Evolutionary conservation across 2,113 vertebrate species (phyloP).

Genomic region (Myotis brandtii): DNA sequence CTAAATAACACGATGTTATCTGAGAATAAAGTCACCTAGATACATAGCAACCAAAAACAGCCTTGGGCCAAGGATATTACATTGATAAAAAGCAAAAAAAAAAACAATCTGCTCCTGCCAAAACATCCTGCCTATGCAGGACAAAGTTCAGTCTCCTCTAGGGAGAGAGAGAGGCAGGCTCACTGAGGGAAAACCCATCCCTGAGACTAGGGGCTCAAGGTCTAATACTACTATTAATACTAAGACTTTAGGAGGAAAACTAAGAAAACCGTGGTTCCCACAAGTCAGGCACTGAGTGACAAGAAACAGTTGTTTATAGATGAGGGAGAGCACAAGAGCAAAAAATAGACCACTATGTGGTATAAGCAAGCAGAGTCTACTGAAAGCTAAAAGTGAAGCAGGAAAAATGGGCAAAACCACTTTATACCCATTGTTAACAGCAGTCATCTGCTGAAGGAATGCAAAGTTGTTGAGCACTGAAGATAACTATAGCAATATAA

Average conservation of each 20-base stretch:
- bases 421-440: neutral
- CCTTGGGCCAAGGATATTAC: neutral
- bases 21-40: neutral
- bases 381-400: neutral
- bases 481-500: conserved; percentile 27
- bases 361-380: neutral
- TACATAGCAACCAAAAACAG: neutral
- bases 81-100: neutral
- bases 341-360: neutral
- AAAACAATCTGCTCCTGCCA: neutral
- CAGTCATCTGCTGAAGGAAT: neutral
- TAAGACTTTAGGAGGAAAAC: neutral
- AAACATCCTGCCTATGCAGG: neutral
- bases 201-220: neutral
- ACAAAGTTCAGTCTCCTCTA: neutral
- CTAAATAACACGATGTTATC: neutral
- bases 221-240: neutral
- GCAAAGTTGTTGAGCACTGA: neutral
- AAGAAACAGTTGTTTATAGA: neutral
- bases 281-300: neutral
- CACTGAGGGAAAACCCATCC: neutral
- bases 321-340: neutral
- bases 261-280: neutral
- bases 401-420: neutral
- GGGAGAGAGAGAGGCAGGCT: neutral